A percentile compares a stretch with the other conserved stretches of the same genome.
phyloP scores from a whole-genome alignment of 2,797 vertebrate species.

The Pyrocephalus nanus region DNA sequence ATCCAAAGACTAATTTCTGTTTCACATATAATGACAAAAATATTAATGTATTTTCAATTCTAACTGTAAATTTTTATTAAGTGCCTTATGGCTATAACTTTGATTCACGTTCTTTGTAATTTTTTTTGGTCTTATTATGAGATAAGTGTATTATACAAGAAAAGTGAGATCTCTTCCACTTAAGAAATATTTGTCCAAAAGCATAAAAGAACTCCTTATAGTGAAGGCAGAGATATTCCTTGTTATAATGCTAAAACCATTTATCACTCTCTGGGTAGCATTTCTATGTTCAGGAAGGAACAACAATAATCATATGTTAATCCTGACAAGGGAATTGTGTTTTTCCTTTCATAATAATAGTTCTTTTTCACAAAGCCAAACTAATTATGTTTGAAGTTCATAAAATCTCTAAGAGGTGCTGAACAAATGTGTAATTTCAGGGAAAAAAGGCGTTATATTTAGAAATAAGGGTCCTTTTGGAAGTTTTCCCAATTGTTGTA shows the following conservation, averaged over 20 bases:
- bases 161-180: background rate
- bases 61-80: background rate
- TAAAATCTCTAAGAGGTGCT: background rate
- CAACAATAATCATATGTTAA: background rate
- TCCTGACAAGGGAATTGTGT: background rate
- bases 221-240: background rate
- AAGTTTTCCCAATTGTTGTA: background rate
- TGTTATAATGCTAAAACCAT: background rate
- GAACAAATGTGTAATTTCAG: background rate
- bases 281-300: background rate
- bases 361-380: background rate
- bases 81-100: background rate
- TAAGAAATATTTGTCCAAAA: background rate
- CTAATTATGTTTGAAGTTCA: background rate
- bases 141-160: background rate
- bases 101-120: background rate
- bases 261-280: background rate
- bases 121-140: background rate
- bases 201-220: background rate
- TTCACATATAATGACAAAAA: background rate
- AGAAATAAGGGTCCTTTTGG: background rate
- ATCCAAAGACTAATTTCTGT: background rate
- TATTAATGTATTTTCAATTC: background rate
- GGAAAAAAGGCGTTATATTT: background rate
- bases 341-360: background rate